A percentile compares a stretch with the other conserved stretches of the same genome.
These are phyloP conservation scores for Tribolium freemani DNA, from an alignment of 2,888 invertebrate genomes.

Conservation along the genomic window DNA sequence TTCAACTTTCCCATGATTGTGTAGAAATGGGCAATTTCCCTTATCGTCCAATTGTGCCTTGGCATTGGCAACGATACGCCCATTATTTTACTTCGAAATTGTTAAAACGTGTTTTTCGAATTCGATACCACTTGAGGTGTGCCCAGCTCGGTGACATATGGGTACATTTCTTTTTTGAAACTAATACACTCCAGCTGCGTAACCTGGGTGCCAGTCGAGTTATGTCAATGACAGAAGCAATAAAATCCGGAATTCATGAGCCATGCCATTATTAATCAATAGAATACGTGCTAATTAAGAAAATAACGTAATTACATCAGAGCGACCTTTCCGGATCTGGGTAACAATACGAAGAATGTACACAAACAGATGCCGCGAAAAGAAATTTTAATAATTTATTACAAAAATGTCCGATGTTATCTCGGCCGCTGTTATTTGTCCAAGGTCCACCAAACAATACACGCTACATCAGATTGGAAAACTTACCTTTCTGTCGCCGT, in stretches of 20 bases:
- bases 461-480: background rate
- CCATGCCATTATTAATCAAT: background rate
- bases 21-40: no score
- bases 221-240: background rate
- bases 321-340: background rate
- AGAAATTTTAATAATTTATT: background rate
- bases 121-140: no score
- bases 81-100: no score
- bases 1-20: no score
- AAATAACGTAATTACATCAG: background rate
- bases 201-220: background rate
- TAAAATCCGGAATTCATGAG: background rate
- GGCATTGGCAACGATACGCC: no score
- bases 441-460: background rate
- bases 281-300: background rate
- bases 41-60: no score
- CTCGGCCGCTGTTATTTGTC: background rate
- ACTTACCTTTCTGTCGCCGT: constrained; percentile 82
- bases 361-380: background rate
- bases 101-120: no score
- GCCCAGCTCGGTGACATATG: no score
- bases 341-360: background rate
- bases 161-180: no score
- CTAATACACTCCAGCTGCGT: background rate
- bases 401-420: background rate